Percentiles rank a stretch among this genome's conserved stretches.
Conservation (phyloP, 1,140 invertebrate genomes). For the Cydia strobilella region DNA sequence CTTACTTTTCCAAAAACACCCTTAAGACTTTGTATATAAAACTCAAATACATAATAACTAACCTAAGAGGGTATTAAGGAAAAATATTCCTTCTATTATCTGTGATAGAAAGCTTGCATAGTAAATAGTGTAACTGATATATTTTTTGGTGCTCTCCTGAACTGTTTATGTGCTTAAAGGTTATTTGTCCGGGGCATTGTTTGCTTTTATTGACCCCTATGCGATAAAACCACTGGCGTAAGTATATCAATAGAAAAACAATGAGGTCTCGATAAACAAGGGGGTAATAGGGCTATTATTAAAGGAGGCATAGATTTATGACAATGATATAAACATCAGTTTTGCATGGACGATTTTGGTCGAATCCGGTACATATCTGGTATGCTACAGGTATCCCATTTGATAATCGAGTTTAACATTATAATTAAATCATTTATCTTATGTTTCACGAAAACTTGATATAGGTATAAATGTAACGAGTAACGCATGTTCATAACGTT, state of each 20-base stretch:
- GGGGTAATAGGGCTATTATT: not conserved
- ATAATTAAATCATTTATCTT: too few species aligned
- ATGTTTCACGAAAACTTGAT: too few species aligned
- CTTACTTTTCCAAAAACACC: not conserved
- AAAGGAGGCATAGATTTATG: not conserved
- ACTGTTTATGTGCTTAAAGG: constrained; percentile 59
- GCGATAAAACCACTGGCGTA: constrained; percentile 42
- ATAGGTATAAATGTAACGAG: too few species aligned
- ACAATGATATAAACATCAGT: not conserved
- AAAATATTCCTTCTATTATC: constrained; percentile 1
- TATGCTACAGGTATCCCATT: not conserved
- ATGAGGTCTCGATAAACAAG: constrained; percentile 24
- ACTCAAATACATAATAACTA: not conserved
- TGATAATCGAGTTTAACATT: too few species aligned
- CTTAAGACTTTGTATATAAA: not conserved
- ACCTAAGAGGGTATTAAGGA: not conserved
- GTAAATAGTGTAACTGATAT: constrained; percentile 38
- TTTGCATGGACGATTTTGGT: not conserved
- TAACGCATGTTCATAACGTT: too few species aligned
- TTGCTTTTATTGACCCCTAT: constrained; percentile 45
- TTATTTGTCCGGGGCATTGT: constrained; percentile 47
- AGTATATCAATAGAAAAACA: constrained; percentile 46
- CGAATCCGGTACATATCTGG: not conserved
- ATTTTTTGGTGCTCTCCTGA: constrained; percentile 48
- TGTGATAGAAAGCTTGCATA: constrained; percentile 32